Base-by-base conservation (phyloP, 2,797 vertebrate genomes). In the Crax fasciolata region DNA sequence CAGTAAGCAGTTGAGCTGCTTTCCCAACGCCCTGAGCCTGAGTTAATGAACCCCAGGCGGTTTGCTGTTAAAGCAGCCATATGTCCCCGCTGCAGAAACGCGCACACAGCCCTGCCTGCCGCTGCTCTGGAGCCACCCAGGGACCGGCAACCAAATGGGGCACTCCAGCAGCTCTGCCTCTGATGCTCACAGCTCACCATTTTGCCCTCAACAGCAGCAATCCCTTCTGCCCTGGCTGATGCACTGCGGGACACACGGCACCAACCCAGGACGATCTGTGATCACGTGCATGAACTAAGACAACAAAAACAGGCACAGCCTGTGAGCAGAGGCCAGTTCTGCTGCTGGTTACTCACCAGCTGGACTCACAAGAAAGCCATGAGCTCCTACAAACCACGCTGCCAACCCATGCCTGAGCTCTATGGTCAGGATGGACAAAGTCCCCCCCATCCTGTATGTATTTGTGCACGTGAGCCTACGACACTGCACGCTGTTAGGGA, bases 1-100 rank as follows among this genome's bases (percentile, higher is more conserved):
- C 41, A 74, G 83, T 63, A 93, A 95, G 95, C 2, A 87, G 88
- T 85, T 95, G 82, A 97, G 90, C 95, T 89, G 88, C 83, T 94
- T 92, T 90, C 88, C n/a, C 62, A 79, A 61, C 0, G 1, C 10
- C 28, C 87, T 89, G 76, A 93, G 93, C 78, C 95, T 1, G 38
- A 83, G 84, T 68, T 94, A 75, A 84, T 16, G 66, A 84, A 61
- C 38, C 62, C 10, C 66, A 57, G 68, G 46, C 6, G 11, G 30
- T 23, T 87, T 84, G 27, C 41, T 92, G 73, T 54, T 81, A 61
- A 28, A n/a, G 57, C 55, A 87, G 84, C 55, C 75, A 4, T 52
- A 86, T 84, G 89, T 57, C 23, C 6, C 67, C 61, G 41, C 24
- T 32, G 23, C 77, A 82, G 67, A 38, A 71, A 48, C 0, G 3